These are phyloP conservation scores for Ptyas mucosa DNA, from an alignment of 2,113 vertebrate genomes.

Conservation along the genomic window DNA sequence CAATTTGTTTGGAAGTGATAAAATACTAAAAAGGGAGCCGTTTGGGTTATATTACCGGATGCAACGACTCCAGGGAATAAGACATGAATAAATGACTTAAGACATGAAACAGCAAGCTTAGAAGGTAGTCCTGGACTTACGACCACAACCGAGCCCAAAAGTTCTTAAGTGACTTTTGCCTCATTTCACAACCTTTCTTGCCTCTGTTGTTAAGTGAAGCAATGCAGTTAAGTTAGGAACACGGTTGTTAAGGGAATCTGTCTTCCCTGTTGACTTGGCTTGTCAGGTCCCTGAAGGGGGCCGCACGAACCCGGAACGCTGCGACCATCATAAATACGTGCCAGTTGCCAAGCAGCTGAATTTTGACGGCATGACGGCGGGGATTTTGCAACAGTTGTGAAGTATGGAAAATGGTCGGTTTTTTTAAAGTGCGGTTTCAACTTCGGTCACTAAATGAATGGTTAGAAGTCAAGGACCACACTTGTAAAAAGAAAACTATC, in stretches of 20 bases:
- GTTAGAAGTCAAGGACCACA: not conserved
- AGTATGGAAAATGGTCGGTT: too few species aligned
- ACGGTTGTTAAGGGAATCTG: too few species aligned
- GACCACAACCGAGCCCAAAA: too few species aligned
- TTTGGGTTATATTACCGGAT: not conserved
- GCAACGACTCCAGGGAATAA: not conserved
- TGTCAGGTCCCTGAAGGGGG: not conserved
- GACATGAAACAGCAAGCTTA: not conserved
- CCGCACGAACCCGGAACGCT: not conserved
- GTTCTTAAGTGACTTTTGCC: not conserved
- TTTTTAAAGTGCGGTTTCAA: too few species aligned
- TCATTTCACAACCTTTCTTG: not conserved
- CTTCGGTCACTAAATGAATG: too few species aligned
- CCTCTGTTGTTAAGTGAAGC: not conserved
- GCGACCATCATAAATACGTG: accelerated
- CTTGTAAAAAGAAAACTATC: not conserved
- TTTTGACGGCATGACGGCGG: too few species aligned
- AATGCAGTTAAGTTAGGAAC: too few species aligned
- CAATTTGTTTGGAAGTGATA: not conserved
- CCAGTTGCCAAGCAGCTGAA: not conserved
- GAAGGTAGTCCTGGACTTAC: too few species aligned
- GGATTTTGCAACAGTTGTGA: too few species aligned
- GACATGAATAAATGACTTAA: not conserved
- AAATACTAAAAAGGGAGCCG: not conserved
- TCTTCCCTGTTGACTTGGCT: not conserved